Evolutionary conservation across 2,797 vertebrate species (phyloP).

Genomic region (Parauchenoglanis ngamensis): DNA sequence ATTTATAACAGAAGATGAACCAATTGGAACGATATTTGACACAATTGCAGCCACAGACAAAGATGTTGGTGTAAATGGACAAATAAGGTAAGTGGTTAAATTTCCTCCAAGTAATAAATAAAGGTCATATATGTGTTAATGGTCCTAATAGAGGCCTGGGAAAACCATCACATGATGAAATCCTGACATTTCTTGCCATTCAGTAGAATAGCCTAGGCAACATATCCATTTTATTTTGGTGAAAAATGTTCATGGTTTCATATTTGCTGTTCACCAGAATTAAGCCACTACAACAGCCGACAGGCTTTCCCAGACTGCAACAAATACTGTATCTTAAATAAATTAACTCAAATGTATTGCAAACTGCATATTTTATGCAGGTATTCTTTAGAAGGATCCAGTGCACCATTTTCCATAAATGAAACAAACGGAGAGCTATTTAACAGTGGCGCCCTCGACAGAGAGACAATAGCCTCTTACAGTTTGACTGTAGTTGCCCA

Average conservation of each 20-base stretch:
- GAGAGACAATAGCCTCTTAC: conserved; percentile 69
- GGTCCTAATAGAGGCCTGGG: not conserved
- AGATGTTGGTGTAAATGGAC: conserved; percentile 69
- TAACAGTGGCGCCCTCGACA: conserved; percentile 69
- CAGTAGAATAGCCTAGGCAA: not conserved
- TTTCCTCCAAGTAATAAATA: not conserved
- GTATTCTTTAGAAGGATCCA: conserved; percentile 67
- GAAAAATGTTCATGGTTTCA: not conserved
- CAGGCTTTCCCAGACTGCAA: too few relatives aligned
- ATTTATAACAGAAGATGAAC: conserved; percentile 71
- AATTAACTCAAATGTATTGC: not conserved
- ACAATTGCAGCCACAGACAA: conserved; percentile 71
- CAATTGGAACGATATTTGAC: conserved; percentile 68
- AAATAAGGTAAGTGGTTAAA: conserved; percentile 68
- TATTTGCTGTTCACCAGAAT: not conserved
- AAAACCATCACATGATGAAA: not conserved
- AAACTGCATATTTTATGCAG: conserved; percentile 53
- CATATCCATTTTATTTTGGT: not conserved
- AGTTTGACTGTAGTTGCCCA: conserved; percentile 66
- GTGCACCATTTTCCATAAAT: conserved; percentile 72
- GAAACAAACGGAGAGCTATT: conserved; percentile 73
- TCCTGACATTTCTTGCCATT: not conserved
- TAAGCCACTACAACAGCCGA: not conserved
- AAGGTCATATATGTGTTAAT: not conserved
- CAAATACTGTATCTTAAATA: not conserved